Conservation (phyloP, 2,888 invertebrate genomes). For the Willowsia nigromaculata region DNA sequence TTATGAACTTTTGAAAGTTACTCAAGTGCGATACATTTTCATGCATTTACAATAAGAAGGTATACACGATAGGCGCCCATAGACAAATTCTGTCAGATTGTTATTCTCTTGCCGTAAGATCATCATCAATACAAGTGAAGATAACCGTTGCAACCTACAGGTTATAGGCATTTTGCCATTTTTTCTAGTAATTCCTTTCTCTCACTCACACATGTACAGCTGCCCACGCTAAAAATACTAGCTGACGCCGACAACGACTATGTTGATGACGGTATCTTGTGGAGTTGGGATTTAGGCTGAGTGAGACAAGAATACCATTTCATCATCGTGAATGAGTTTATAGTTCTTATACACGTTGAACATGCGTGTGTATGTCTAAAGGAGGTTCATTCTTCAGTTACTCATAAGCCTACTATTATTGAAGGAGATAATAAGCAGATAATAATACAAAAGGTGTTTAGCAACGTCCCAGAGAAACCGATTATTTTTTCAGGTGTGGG, state of each 20-base stretch:
- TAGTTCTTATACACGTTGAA: background rate
- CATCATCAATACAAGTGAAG: slow-evolving; percentile 18
- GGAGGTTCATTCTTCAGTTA: background rate
- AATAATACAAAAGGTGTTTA: slow-evolving; percentile 36
- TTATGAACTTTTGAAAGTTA: slow-evolving; percentile 14
- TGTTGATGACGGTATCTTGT: slow-evolving; percentile 57
- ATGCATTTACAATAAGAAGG: background rate
- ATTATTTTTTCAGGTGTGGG: slow-evolving; percentile 67
- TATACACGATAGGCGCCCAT: background rate
- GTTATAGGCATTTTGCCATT: slow-evolving; percentile 71
- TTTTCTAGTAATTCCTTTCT: slow-evolving; percentile 54
- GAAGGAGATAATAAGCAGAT: slow-evolving; percentile 31
- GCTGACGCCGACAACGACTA: slow-evolving; percentile 72
- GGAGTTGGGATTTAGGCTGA: slow-evolving; percentile 31
- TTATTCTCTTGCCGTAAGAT: slow-evolving; percentile 6
- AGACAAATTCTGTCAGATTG: background rate
- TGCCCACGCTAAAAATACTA: slow-evolving; percentile 78
- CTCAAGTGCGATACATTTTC: too few species aligned
- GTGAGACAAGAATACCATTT: background rate
- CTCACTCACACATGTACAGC: slow-evolving; percentile 29
- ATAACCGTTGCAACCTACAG: slow-evolving; percentile 61
- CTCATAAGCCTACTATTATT: background rate
- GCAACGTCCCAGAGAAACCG: slow-evolving; percentile 21
- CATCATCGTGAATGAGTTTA: too few species aligned
- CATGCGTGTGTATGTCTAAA: background rate